Conservation (phyloP, 35 echinoderm and acorn worm species). For the Amphiura filiformis region DNA sequence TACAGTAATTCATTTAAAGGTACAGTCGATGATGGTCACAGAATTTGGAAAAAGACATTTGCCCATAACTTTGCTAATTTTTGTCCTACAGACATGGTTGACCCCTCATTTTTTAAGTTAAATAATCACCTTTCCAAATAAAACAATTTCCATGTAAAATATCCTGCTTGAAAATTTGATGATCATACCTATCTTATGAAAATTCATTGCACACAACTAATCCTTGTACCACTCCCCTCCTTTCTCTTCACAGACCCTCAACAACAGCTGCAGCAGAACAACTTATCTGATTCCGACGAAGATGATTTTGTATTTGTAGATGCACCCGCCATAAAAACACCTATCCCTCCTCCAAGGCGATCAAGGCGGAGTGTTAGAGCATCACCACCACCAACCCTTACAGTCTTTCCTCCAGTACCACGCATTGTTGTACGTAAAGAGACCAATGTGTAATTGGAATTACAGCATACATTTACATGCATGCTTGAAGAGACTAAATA, state of each 20-base stretch:
- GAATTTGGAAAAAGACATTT: too few relatives aligned
- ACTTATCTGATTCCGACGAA: not conserved
- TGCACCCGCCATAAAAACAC: not conserved
- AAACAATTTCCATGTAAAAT: too few relatives aligned
- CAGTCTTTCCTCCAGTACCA: not conserved
- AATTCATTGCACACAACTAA: too few relatives aligned
- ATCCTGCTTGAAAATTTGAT: too few relatives aligned
- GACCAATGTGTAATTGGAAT: not conserved
- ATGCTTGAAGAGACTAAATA: not conserved
- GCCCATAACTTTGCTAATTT: too few relatives aligned
- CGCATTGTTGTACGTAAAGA: not conserved
- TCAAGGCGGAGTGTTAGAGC: not conserved
- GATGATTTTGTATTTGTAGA: constrained; percentile 6
- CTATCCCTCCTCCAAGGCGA: not conserved
- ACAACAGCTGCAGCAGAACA: not conserved
- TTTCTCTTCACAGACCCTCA: not conserved
- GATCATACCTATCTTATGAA: too few relatives aligned
- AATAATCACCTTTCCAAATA: too few relatives aligned
- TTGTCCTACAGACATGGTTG: too few relatives aligned
- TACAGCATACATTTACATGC: not conserved
- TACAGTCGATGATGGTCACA: too few relatives aligned
- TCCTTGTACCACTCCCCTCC: too few relatives aligned
- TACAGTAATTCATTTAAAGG: too few relatives aligned
- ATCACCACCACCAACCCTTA: not conserved
- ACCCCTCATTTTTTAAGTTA: too few relatives aligned